Base-by-base conservation (phyloP, 30 jellyfish, hydroid and myxozoan species). In the Hydractinia symbiolongicarpus region DNA sequence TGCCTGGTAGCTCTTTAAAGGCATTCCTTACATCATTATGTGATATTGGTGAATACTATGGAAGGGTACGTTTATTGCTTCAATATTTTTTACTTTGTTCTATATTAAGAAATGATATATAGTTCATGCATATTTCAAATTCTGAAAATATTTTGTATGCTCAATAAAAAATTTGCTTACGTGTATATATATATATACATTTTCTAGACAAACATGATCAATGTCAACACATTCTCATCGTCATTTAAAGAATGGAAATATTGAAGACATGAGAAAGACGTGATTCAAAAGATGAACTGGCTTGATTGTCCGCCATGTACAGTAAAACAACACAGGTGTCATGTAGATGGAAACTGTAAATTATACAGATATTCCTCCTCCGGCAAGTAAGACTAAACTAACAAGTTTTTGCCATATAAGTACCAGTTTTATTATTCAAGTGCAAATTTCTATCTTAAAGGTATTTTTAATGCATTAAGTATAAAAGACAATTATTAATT, bases 221-320 rank as follows among this genome's bases (percentile, higher is more conserved):
- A 82, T 40, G 54, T 53, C 53, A 21, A 70, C 20, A 66, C 82
- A 20, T 82, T 82, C 69, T 50, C 84, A 49, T 64, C 72, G 72
- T 82, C 84, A n/a, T 81, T 66, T 60, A 82, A 71, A 71, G 89
- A 82, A 55, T 82, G 89, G 89, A 82, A 82, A 71, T 82, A 82
- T 82, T 82, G 89, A 53, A 54, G 56, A 40, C 64, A 50, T 71
- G 89, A 82, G 61, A 50, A 64, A 61, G 89, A 82, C 17, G 1
- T 16, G 15, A 10, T 82, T 71, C 82, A 40, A 54, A 51, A 20
- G 78, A 82, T 64, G 58, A 71, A 70, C 75, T 82, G 89, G 89
- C 52, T 71, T 55, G 76, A 64, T 1, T 82, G 89, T 71, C 84
- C 83, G 54, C 84, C 82, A 55, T 68, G 89, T 58, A 58, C 79